A percentile compares a stretch with the other conserved stretches of the same genome.
phyloP scores from a whole-genome alignment of 2,113 vertebrate species.

The Piaya cayana region DNA sequence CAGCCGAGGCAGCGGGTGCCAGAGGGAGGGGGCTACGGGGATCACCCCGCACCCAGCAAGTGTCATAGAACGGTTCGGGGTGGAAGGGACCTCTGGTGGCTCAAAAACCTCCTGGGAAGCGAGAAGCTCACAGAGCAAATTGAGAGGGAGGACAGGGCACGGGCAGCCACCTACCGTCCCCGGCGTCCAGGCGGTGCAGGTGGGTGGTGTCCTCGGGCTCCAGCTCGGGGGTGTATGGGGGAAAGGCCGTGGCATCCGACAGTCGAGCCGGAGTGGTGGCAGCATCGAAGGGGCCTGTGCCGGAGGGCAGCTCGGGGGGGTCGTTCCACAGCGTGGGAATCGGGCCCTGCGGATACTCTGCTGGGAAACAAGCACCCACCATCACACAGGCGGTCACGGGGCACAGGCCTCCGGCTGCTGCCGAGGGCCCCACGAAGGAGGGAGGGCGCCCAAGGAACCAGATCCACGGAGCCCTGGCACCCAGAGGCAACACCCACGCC shows the following conservation, averaged over 20 bases:
- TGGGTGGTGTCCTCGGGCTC: constrained; percentile 80
- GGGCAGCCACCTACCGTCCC: constrained; percentile 63
- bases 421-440: rapidly evolving
- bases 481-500: rapidly evolving
- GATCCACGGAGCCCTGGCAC: neutral
- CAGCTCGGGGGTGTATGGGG: constrained; percentile 70
- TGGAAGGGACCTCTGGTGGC: neutral
- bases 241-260: constrained; percentile 70
- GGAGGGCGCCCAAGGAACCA: neutral
- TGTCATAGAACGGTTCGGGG: no score
- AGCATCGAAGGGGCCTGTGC: constrained; percentile 78
- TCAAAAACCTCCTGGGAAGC: neutral
- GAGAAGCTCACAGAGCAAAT: neutral
- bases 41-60: neutral
- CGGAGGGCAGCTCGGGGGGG: constrained; percentile 86
- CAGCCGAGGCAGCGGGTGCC: neutral
- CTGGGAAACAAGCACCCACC: constrained; percentile 9
- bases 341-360: constrained; percentile 67
- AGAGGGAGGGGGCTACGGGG: neutral
- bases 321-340: constrained; percentile 84
- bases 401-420: neutral
- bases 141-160: rapidly evolving
- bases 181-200: constrained; percentile 69
- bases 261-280: constrained; percentile 73
- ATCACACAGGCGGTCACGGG: neutral